A percentile compares a stretch with the other conserved stretches of the same genome.
phyloP scores from a whole-genome alignment of 2,888 invertebrate species.

The Diploptera punctata region DNA sequence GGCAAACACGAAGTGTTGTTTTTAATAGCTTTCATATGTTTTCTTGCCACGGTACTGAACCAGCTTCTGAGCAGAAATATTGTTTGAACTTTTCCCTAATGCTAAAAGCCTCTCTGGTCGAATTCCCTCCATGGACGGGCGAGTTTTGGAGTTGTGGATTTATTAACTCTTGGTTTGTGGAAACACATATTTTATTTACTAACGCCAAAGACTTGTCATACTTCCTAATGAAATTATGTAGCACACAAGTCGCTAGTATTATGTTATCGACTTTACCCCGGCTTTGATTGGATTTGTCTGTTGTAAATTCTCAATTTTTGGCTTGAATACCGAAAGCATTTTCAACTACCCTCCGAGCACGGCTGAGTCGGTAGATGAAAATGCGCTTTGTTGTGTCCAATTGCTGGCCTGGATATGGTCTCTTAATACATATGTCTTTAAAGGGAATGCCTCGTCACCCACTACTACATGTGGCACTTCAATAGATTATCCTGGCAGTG shows the following conservation, averaged over 20 bases:
- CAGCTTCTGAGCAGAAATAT: neutral
- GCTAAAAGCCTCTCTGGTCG: too few species aligned
- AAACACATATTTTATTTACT: neutral
- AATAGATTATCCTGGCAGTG: neutral
- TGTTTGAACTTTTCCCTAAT: too few species aligned
- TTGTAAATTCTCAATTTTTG: constrained; percentile 5
- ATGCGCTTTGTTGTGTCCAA: neutral
- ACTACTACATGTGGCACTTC: constrained; percentile 3
- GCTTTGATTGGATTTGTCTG: neutral
- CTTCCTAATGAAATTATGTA: too few species aligned
- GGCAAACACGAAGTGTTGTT: neutral
- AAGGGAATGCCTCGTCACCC: neutral
- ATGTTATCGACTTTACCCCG: neutral
- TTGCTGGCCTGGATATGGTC: neutral
- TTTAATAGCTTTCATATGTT: neutral
- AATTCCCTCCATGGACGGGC: neutral
- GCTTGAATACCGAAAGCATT: neutral
- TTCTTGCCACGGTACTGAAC: neutral
- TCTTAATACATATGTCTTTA: constrained; percentile 10
- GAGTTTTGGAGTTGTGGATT: neutral
- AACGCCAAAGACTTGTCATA: neutral
- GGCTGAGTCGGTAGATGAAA: neutral
- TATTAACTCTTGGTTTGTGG: neutral
- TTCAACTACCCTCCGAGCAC: neutral
- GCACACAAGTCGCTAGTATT: too few species aligned